Base-by-base conservation (phyloP, 2,113 vertebrate species). In the Bubo scandiacus region DNA sequence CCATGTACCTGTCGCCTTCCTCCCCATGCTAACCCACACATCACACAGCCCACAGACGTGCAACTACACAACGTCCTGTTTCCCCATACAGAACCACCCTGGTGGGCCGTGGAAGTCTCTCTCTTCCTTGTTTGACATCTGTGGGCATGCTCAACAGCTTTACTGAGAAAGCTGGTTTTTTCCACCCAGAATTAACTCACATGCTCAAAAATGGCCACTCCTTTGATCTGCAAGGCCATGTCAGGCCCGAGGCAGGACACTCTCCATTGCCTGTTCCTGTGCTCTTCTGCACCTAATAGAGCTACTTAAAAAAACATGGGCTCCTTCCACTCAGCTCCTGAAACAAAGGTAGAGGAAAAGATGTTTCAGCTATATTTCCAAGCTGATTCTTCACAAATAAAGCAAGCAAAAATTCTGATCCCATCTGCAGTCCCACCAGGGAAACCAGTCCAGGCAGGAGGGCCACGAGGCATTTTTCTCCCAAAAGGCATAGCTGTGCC, bases 31-130 rank as follows among this genome's bases (percentile, higher is more conserved):
- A 73, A 49, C 54, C 63, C 72, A 65, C 9, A 0, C 54, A 38
- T 52, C 70, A 36, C 25, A 3, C 74, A 92, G 71, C 79, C 79
- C 85, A 86, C 73, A 26, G 66, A 79, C 1, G 0, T 3, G 0
- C 63, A 43, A 5, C 51, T 27, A 10, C 49, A 11, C 11, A 2
- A 12, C 4, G 0, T 45, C 65, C 1, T 36, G 12, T 62, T 84
- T 91, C 90, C 84, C 73, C 55, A 26, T 14, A 40, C 9, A 88
- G 63, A 91, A 38, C 72, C 68, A 78, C 25, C 11, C 63, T 40
- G 45, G 12, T 22, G 70, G 36, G 16, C 43, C 90, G 5, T 66
- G 27, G 91, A 84, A 94, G 55, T 30, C 49, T 82, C 67, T 43
- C 6, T 71, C 42, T 86, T 67, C 75, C 32, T 57, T 88, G 70